Percentiles rank a stretch among this genome's conserved stretches.
These are phyloP conservation scores for Seladonia tumulorum DNA, from an alignment of 2,888 invertebrate species.

Conservation along the genomic window DNA sequence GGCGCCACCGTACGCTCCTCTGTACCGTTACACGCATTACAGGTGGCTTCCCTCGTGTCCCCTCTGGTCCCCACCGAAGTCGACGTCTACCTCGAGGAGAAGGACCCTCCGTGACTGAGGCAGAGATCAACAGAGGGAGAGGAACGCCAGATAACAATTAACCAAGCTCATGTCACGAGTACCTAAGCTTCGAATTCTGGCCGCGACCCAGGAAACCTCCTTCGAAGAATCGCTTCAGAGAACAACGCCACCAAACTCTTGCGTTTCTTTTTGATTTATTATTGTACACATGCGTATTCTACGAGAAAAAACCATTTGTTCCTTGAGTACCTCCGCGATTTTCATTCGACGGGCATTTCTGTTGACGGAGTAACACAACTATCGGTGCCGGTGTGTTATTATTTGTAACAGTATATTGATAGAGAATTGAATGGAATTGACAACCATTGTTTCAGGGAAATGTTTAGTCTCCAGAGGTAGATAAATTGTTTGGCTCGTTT, in stretches of 20 bases:
- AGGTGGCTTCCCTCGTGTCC: constrained; percentile 70
- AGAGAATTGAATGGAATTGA: background rate
- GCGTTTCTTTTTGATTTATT: background rate
- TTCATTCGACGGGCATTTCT: background rate
- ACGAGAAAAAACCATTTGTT: background rate
- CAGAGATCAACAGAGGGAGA: background rate
- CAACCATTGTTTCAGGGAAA: background rate
- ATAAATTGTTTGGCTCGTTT: background rate
- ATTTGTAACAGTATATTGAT: constrained; percentile 4
- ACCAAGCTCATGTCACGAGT: background rate
- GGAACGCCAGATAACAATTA: constrained; percentile 5
- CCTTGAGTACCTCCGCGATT: background rate
- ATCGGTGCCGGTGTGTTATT: background rate
- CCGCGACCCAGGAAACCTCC: background rate
- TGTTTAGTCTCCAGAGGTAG: background rate
- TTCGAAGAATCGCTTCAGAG: background rate
- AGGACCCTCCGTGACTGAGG: background rate
- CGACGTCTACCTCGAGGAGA: background rate
- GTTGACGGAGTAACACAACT: background rate
- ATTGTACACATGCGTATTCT: background rate
- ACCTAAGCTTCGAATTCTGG: background rate
- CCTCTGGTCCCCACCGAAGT: background rate
- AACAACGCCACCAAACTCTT: background rate
- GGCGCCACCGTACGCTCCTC: constrained; percentile 79
- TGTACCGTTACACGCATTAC: constrained; percentile 81